Base-by-base conservation (phyloP, 2,797 vertebrate species). In the Setipinna tenuifilis region DNA sequence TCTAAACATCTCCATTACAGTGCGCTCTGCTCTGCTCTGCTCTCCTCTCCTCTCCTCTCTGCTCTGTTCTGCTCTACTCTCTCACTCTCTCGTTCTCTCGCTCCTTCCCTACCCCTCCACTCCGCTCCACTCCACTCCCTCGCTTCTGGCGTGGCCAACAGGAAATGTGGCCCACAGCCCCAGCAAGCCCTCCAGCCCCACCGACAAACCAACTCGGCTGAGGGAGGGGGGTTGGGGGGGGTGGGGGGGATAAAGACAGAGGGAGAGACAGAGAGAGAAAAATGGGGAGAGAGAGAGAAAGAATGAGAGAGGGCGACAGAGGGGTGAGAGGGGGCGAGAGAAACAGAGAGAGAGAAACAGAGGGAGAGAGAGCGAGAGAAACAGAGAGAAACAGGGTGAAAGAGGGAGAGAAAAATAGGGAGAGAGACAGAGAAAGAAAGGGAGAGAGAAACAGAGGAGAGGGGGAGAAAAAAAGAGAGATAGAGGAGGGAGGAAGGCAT, bases 1-100 rank as follows among this genome's bases (percentile, higher is more conserved):
- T 92, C 88, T 90, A 93, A 94, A 94, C 93, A 94, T 93, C 91
- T 93, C 94, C 88, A 87, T 94, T 93, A 92, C 93, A 91, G 90
- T 90, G 25, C 17, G 21, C 19, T n/a, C 59, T 48, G 21, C 59
- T 61, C 59, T 1, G 17, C 1, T 48, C 46, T 4, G 23, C 65
- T 71, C 12, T 2, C 25, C 14, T 25, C 25, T 31, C 65, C 23
- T 23, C 7, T 12, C 62, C 23, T 23, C 62, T 65, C 23, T 65
- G n/a, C 59, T 1, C 59, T 62, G 14, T 17, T 6, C 50, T 54
- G 9, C 16, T 58, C 57, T 58, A 2, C 57, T 58, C 57, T 58
- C 57, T 3, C 46, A 4, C 57, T 58, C 57, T 58, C 57, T 17
- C 9, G 2, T 17, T 17, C 57, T 58, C 57, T 11, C 57, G 3